A percentile compares a stretch with the other conserved stretches of the same genome.
Evolutionary conservation across 2,113 vertebrate genomes (phyloP).

Genomic region (Chionodraco myersi): DNA sequence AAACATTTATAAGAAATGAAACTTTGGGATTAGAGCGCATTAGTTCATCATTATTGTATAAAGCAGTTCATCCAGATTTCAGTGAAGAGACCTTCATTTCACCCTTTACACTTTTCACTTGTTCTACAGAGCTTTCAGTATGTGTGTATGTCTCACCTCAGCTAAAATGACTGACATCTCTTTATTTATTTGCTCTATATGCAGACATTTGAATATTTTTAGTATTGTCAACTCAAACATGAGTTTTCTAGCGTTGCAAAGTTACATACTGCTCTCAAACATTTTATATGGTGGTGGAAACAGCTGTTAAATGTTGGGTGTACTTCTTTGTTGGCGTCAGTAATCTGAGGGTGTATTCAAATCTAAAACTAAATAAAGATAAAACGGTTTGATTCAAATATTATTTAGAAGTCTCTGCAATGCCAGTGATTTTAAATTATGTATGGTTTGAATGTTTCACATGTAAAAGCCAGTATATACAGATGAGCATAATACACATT

Average conservation of each 20-base stretch:
- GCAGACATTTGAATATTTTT: background rate
- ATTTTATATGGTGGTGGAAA: background rate
- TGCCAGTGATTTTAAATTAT: background rate
- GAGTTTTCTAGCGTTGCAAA: background rate
- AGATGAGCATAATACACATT: background rate
- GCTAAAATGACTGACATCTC: background rate
- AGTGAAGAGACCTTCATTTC: constrained; percentile 33
- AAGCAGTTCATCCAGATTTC: constrained; percentile 26
- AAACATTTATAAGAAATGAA: background rate
- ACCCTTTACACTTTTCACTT: constrained; percentile 33
- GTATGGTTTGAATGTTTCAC: background rate
- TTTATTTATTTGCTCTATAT: background rate
- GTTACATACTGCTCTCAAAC: background rate
- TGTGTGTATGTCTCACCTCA: background rate
- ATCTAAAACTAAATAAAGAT: background rate
- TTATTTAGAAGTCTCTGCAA: background rate
- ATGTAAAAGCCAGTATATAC: background rate
- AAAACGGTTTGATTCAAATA: background rate
- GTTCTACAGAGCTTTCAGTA: constrained; percentile 37
- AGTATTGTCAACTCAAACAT: no score
- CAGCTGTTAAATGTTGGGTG: background rate
- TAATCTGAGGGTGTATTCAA: background rate
- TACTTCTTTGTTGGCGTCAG: no score
- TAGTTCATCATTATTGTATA: background rate
- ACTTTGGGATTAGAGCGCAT: background rate